A percentile compares a stretch with the other conserved stretches of the same genome.
Conservation (phyloP, 92 coral and sea anemone genomes). For the Anthopleura xanthogrammica region DNA sequence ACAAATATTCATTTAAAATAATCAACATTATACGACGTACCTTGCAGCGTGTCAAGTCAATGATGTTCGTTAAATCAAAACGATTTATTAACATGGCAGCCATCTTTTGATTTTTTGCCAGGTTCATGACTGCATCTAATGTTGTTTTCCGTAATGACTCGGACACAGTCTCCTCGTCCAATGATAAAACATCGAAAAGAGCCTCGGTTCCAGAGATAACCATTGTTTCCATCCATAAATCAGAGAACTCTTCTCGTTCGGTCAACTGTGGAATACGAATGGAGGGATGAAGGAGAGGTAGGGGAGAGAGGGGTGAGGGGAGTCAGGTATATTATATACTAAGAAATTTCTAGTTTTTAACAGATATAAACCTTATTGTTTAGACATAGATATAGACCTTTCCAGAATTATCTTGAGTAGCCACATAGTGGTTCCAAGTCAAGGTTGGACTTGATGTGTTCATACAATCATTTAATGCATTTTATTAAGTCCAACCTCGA, state of each 20-base stretch:
- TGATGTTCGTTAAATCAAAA: slow-evolving; percentile 39
- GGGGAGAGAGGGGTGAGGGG: neutral
- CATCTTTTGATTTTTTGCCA: slow-evolving; percentile 59
- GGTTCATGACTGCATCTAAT: slow-evolving; percentile 44
- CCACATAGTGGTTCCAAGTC: too few species aligned
- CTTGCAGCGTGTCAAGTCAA: slow-evolving; percentile 42
- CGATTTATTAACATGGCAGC: slow-evolving; percentile 44
- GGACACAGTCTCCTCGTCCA: slow-evolving; percentile 6
- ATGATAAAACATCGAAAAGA: slow-evolving; percentile 44
- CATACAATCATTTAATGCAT: too few species aligned
- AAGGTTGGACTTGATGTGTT: too few species aligned
- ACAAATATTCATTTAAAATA: too few species aligned
- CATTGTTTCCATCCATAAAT: slow-evolving; percentile 68
- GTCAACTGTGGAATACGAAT: slow-evolving; percentile 38
- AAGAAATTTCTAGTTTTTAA: too few species aligned
- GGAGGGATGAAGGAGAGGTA: neutral
- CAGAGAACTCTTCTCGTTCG: slow-evolving; percentile 47
- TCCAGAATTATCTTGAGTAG: too few species aligned
- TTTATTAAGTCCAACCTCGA: too few species aligned
- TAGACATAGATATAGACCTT: too few species aligned
- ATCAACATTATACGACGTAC: slow-evolving; percentile 5
- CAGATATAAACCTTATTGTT: too few species aligned
- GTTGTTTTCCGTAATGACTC: slow-evolving; percentile 42
- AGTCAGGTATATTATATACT: too few species aligned
- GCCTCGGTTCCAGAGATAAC: slow-evolving; percentile 63